Percentiles rank a stretch among this genome's conserved stretches.
phyloP scores from a whole-genome alignment of 1,140 invertebrate genomes.

The Hylaeus volcanicus region DNA sequence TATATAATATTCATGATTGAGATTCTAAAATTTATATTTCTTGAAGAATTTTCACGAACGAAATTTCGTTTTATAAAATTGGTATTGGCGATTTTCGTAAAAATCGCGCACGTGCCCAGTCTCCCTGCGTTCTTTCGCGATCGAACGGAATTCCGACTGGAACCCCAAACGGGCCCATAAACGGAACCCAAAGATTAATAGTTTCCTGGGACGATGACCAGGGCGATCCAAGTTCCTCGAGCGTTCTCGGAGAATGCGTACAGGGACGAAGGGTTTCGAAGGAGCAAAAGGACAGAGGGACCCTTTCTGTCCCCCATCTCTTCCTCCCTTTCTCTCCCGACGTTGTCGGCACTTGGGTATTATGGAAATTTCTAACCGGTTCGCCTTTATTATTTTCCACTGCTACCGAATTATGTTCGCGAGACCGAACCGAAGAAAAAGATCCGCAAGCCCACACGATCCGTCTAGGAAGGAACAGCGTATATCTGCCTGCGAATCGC shows the following conservation, averaged over 20 bases:
- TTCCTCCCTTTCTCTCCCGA: not conserved
- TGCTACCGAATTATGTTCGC: conserved; percentile 39
- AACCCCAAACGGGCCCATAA: no score
- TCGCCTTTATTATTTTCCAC: conserved; percentile 43
- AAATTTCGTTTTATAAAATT: no score
- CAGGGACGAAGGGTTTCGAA: conserved; percentile 14
- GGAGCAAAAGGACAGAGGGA: conserved; percentile 10
- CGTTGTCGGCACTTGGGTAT: conserved; percentile 4
- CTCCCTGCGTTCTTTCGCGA: no score
- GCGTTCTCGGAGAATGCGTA: not conserved
- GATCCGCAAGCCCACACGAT: conserved; percentile 2
- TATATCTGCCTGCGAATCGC: not conserved
- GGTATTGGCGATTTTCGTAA: no score
- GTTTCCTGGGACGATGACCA: not conserved
- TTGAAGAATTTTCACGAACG: no score
- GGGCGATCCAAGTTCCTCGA: conserved; percentile 14
- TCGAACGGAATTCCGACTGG: no score
- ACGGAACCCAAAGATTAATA: no score
- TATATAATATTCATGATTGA: no score
- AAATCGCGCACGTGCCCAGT: no score
- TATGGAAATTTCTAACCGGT: conserved; percentile 44
- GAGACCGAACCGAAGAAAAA: not conserved
- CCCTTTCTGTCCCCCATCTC: not conserved
- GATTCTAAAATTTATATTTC: no score
- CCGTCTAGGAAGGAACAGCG: not conserved